A percentile compares a stretch with the other conserved stretches of the same genome.
These are phyloP conservation scores for Drosophila prolongata DNA, from an alignment of 2,888 invertebrate species.

Conservation along the genomic window DNA sequence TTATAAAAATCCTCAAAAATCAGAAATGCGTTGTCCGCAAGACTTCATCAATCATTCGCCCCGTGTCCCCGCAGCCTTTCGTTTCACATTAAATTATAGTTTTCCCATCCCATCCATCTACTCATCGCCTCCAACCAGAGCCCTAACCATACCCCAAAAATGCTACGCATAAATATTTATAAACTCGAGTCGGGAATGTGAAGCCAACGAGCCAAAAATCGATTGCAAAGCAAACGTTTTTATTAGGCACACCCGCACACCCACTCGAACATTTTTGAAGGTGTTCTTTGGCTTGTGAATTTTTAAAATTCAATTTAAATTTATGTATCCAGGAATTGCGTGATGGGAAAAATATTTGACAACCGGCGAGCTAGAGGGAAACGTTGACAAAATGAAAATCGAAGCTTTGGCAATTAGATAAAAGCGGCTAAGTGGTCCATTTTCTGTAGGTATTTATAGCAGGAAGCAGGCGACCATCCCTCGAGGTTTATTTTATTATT, in stretches of 20 bases:
- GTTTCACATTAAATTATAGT: slow-evolving; percentile 36
- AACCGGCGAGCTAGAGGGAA: slow-evolving; percentile 8
- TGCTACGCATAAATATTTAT: slow-evolving; percentile 66
- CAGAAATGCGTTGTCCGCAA: slow-evolving; percentile 5
- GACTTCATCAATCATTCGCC: slow-evolving; percentile 26
- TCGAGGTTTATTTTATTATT: slow-evolving; percentile 25
- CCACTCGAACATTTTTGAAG: slow-evolving; percentile 16
- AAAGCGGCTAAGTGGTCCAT: slow-evolving; percentile 27
- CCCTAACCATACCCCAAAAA: slow-evolving; percentile 6
- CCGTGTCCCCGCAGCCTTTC: slow-evolving; percentile 10
- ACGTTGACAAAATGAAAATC: slow-evolving; percentile 34
- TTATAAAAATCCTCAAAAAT: not conserved
- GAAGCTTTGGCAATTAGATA: slow-evolving; percentile 38
- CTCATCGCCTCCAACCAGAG: slow-evolving; percentile 11
- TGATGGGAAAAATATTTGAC: slow-evolving; percentile 42
- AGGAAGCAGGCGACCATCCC: slow-evolving; percentile 16
- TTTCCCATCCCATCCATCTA: slow-evolving; percentile 22
- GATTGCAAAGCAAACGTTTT: slow-evolving; percentile 54
- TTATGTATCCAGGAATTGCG: slow-evolving; percentile 58
- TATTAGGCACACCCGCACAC: slow-evolving; percentile 17
- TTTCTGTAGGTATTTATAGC: slow-evolving; percentile 28
- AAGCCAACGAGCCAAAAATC: slow-evolving; percentile 56
- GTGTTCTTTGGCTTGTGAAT: slow-evolving; percentile 56
- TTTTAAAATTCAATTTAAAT: slow-evolving; percentile 77
- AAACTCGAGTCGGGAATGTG: slow-evolving; percentile 50